phyloP scores from a whole-genome alignment of 2,797 vertebrate genomes.

The Rousettus madagascariensis region DNA sequence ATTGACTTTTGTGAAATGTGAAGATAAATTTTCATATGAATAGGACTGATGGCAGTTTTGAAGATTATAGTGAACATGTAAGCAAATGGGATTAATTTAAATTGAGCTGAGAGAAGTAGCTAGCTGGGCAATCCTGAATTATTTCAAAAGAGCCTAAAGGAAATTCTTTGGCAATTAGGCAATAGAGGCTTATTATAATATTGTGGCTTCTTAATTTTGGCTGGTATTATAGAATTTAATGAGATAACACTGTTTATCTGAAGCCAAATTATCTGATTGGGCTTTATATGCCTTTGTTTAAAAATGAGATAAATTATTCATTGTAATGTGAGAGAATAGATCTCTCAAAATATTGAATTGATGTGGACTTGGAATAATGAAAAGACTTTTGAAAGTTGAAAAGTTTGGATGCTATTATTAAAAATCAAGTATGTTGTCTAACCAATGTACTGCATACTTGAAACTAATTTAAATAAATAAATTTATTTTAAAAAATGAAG shows the following conservation, averaged over 20 bases:
- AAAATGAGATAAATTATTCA: slow-evolving; percentile 33
- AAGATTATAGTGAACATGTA: not conserved
- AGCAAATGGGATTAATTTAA: slow-evolving; percentile 34
- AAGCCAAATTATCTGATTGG: not conserved
- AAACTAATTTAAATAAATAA: too few relatives aligned
- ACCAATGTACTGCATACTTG: too few relatives aligned
- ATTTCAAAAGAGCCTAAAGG: slow-evolving; percentile 21
- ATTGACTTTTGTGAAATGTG: not conserved
- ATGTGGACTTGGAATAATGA: not conserved
- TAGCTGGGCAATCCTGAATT: not conserved
- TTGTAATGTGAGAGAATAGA: not conserved
- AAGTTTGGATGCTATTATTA: not conserved
- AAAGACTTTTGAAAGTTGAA: not conserved
- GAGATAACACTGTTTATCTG: not conserved
- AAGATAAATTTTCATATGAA: not conserved
- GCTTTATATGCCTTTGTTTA: slow-evolving; percentile 35
- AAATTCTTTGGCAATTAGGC: slow-evolving; percentile 31
- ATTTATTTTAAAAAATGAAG: not conserved
- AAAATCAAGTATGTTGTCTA: not conserved
- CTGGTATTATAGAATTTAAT: not conserved
- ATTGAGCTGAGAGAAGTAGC: not conserved
- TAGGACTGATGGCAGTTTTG: not conserved
- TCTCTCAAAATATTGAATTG: slow-evolving; percentile 32
- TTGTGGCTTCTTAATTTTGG: not conserved
- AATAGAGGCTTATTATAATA: slow-evolving; percentile 14